Evolutionary conservation across 1,140 invertebrate genomes (phyloP).

Genomic region (Sipha flava): DNA sequence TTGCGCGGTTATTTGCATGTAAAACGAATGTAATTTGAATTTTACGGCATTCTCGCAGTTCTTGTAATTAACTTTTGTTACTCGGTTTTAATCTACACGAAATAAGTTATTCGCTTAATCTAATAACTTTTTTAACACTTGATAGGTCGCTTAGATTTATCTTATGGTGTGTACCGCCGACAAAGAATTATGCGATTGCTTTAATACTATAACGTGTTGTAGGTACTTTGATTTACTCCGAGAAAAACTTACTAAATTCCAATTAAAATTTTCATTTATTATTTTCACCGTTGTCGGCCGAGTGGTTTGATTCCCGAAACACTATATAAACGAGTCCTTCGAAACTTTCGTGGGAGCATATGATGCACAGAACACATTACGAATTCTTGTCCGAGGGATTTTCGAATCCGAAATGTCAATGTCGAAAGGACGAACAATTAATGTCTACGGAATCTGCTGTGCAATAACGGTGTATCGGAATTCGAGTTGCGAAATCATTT

Average conservation of each 20-base stretch:
- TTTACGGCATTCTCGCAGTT: background rate
- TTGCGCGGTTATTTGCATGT: background rate
- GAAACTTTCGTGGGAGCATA: too few species aligned
- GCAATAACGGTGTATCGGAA: too few species aligned
- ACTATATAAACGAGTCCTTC: too few species aligned
- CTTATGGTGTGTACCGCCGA: background rate
- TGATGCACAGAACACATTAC: too few species aligned
- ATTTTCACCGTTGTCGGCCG: background rate
- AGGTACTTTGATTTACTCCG: background rate
- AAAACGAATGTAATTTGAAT: background rate
- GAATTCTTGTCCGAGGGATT: too few species aligned
- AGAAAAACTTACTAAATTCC: background rate
- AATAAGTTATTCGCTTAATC: background rate
- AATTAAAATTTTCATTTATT: background rate
- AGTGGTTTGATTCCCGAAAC: too few species aligned
- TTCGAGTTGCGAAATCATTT: too few species aligned
- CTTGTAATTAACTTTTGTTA: background rate
- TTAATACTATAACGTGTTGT: background rate
- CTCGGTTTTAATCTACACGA: background rate
- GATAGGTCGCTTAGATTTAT: background rate
- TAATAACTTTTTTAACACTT: background rate
- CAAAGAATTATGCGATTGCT: background rate
- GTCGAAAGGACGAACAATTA: too few species aligned
- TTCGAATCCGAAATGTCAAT: too few species aligned
- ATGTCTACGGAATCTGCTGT: too few species aligned